Evolutionary conservation across 2,113 vertebrate genomes (phyloP).

Genomic region (Chrysemys picta): DNA sequence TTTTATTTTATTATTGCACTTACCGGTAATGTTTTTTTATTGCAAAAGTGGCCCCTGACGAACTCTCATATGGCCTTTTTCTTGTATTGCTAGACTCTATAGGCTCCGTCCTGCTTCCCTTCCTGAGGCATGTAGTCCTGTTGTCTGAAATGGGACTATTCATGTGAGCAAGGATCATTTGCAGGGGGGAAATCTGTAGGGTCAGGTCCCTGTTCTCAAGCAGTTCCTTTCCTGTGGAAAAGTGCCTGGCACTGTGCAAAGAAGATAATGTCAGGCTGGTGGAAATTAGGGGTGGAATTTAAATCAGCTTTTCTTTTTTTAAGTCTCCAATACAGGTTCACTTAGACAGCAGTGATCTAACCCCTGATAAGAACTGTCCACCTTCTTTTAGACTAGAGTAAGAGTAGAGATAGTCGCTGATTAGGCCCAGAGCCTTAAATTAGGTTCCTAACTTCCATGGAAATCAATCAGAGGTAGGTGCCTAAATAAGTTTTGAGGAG

Average conservation of each 20-base stretch:
- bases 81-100: slow-evolving; percentile 23
- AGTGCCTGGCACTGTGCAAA: neutral
- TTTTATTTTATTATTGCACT: slow-evolving; percentile 59
- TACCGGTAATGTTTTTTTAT: slow-evolving; percentile 46
- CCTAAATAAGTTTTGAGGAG: neutral
- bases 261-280: neutral
- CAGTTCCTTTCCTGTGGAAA: slow-evolving; percentile 33
- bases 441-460: neutral
- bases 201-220: neutral
- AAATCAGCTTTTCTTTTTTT: neutral
- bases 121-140: slow-evolving; percentile 32
- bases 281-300: neutral
- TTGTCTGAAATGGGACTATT: slow-evolving; percentile 58
- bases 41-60: slow-evolving; percentile 43
- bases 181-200: slow-evolving; percentile 35
- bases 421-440: neutral
- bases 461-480: neutral
- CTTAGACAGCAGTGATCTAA: neutral
- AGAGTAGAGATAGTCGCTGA: neutral
- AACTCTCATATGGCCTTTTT: slow-evolving; percentile 45
- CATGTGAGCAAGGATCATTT: slow-evolving; percentile 49
- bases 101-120: slow-evolving; percentile 18
- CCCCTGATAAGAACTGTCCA: neutral
- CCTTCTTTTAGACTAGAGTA: neutral
- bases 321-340: neutral